Conservation (phyloP, 2,797 vertebrate species). For the Hozukius guyotensis region DNA sequence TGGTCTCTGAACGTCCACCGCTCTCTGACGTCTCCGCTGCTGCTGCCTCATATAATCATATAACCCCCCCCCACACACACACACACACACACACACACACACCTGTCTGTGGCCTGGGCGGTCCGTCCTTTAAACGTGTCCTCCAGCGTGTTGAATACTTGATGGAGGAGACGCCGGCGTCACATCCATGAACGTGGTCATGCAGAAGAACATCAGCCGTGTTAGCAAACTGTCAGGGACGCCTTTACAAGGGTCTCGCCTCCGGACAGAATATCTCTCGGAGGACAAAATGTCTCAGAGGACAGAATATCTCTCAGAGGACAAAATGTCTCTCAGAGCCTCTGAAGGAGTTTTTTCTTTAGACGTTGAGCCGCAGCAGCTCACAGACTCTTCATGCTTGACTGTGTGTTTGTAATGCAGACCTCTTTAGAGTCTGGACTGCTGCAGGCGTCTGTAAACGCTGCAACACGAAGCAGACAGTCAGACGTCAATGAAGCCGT, state of each 20-base stretch:
- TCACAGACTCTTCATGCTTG: neutral
- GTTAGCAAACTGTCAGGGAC: constrained; percentile 14
- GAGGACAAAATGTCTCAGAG: too few species aligned
- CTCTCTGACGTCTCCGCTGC: neutral
- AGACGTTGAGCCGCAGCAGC: neutral
- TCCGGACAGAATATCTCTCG: neutral
- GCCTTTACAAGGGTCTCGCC: constrained; percentile 18
- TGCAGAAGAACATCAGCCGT: constrained; percentile 29
- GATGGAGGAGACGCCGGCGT: neutral
- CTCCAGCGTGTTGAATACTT: constrained; percentile 16
- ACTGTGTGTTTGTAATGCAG: neutral
- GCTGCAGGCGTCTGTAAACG: too few species aligned
- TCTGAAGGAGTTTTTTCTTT: neutral
- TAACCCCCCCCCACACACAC: too few species aligned
- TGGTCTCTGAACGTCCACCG: constrained; percentile 19
- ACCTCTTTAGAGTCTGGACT: too few species aligned
- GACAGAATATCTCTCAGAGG: neutral
- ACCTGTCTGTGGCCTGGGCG: too few species aligned
- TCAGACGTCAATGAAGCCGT: too few species aligned
- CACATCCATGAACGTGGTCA: constrained; percentile 7
- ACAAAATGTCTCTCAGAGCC: neutral
- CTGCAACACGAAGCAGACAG: too few species aligned
- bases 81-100: too few species aligned
- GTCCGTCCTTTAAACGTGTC: neutral
- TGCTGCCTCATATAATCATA: too few species aligned